Evolutionary conservation across 2,888 invertebrate species (phyloP), one percentile per base, ranked within the genome.

Genomic region (Embidobia sp.): DNA sequence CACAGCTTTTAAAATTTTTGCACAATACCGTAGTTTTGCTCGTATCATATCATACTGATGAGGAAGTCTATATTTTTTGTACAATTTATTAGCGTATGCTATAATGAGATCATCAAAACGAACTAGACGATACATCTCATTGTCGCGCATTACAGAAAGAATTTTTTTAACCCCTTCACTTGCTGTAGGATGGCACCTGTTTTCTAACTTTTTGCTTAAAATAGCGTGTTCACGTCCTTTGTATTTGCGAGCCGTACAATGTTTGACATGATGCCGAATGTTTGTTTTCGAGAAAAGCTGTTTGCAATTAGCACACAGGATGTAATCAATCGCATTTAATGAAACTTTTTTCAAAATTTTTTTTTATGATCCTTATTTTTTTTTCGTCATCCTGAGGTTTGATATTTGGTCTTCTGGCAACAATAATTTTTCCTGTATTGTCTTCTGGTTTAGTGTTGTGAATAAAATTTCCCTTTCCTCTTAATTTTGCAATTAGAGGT

Each of bases 341-440:
- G n/a, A n/a, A n/a, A n/a, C n/a, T n/a, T n/a, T n/a, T n/a, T n/a
- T n/a, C n/a, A n/a, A n/a, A n/a, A n/a, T n/a, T n/a, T n/a, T n/a
- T n/a, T n/a, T n/a, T n/a, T n/a, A n/a, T n/a, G n/a, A n/a, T n/a
- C n/a, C n/a, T n/a, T n/a, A n/a, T n/a, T n/a, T n/a, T n/a, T n/a
- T n/a, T n/a, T n/a, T n/a, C n/a, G n/a, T n/a, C n/a, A n/a, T n/a
- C n/a, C n/a, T n/a, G n/a, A n/a, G n/a, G n/a, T 66, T 59, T 10
- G 63, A 51, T 8, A 40, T 44, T 2, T 8, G 80, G 80, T 18
- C 81, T 67, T 26, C 81, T 66, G 1, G 76, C 35, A 13, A 81
- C 79, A 7, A 82, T 78, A 4, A 82, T 40, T 13, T 73, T 59
- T 6, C 79, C 81, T 2, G 73, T 48, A 44, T 82, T 82, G 15